Base-by-base conservation (phyloP, 1,140 invertebrate genomes). In the Drosophila kepulauana region DNA sequence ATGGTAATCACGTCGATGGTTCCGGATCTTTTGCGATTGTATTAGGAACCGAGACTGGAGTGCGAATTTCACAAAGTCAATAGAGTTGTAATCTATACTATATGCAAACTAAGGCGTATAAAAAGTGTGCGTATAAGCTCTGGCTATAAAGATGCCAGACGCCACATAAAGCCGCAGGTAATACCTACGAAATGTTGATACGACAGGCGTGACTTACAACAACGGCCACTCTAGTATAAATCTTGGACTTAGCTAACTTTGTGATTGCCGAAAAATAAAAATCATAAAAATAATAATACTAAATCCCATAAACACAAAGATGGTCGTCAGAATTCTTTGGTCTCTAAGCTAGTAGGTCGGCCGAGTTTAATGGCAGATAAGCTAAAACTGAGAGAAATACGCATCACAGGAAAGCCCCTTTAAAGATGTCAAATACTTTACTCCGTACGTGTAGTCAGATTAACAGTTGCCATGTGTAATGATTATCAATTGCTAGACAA, bases 301-400 rank as follows among this genome's bases (percentile, higher is more conserved):
- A 48, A 61, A 62, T 48, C 59, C 49, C 13, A 33, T 38, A 28
- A 63, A 70, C 43, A 58, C 54, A 45, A 63, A 58, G 38, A 68
- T 57, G 54, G 43, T 63, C n/a, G 16, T 45, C 61, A 11, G 41
- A 66, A 51, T 4, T 52, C 38, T 15, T 13, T 33, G 15, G 51
- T 67, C 64, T 57, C 64, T 67, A 46, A 65, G 51, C 52, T 43
- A 35, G 8, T 30, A 43, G 56, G 67, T 67, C 69, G 70, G 68
- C 63, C 74, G 78, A 75, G 84, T 84, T 84, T 67, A 88, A 88
- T 78, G 84, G 51, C 85, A 81, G 84, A 88, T 88, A 84, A 88
- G 67, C 3, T 20, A 35, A 35, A 59, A 33, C 20, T 1, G 38
- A 7, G 10, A 16, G 16, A 71, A 80, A 75, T 52, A 68, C 76